These are phyloP conservation scores for Chaenogobius annularis DNA, from an alignment of 2,113 vertebrate genomes.

Conservation along the genomic window DNA sequence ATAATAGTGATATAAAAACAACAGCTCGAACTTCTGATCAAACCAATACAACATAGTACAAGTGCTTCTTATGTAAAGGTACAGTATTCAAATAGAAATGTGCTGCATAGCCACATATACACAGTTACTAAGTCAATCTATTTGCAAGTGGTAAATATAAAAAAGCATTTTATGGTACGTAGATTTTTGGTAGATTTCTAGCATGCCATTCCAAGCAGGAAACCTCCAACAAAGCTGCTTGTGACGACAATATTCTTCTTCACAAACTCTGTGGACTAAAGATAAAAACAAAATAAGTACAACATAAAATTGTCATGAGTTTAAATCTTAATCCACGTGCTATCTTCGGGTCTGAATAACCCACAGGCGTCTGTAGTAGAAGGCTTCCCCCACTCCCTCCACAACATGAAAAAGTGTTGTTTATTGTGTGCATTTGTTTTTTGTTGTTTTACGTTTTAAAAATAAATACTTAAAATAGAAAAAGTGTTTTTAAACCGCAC, in stretches of 20 bases:
- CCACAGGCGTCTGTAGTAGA: no score
- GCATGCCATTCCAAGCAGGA: conserved; percentile 93
- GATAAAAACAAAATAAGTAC: conserved; percentile 1
- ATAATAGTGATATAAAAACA: background rate
- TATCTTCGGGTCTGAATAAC: no score
- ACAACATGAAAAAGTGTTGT: no score
- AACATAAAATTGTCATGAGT: no score
- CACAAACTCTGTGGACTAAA: conserved; percentile 93
- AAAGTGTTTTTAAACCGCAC: no score
- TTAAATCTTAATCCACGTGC: no score
- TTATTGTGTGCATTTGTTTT: no score
- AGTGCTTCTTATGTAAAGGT: background rate
- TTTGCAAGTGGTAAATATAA: conserved; percentile 22
- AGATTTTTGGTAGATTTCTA: conserved; percentile 62
- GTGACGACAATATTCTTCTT: conserved; percentile 97
- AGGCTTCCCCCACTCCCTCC: no score
- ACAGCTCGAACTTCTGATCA: background rate
- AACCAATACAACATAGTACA: background rate
- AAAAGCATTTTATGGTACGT: conserved; percentile 17
- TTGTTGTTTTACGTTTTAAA: no score
- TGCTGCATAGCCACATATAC: background rate
- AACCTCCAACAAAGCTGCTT: conserved; percentile 94
- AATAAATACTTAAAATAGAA: no score
- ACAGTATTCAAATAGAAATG: background rate
- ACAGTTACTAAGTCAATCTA: conserved; percentile 17